Evolutionary conservation across 2,113 vertebrate genomes (phyloP).

Genomic region (Scomber japonicus): DNA sequence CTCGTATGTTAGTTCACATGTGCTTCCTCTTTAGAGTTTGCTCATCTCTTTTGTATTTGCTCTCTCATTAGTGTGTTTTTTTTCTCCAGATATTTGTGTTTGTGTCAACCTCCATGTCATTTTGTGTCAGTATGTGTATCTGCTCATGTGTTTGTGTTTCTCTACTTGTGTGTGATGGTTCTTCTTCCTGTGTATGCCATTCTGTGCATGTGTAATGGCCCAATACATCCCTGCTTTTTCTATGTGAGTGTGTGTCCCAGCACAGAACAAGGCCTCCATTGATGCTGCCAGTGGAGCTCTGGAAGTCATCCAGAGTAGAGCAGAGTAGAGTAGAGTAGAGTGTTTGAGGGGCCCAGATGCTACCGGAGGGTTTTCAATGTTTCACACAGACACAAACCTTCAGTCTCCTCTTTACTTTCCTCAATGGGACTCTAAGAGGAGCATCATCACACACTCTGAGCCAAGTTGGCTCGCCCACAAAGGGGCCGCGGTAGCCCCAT

Average conservation of each 20-base stretch:
- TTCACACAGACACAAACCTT: constrained; percentile 70
- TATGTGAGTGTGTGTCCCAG: constrained; percentile 5
- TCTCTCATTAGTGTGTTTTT: too few species aligned
- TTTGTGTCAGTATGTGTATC: too few species aligned
- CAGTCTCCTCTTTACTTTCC: constrained; percentile 60
- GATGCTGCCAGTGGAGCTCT: constrained; percentile 46
- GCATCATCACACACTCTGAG: constrained; percentile 50
- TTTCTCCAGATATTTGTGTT: not conserved
- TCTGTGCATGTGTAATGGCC: not conserved
- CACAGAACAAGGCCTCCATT: constrained; percentile 72
- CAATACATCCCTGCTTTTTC: not conserved
- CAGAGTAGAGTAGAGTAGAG: constrained; percentile 31
- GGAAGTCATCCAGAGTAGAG: constrained; percentile 65
- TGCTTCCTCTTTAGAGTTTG: not conserved
- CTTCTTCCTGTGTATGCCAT: too few species aligned
- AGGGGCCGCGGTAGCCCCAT: constrained; percentile 40
- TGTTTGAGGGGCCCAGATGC: constrained; percentile 43
- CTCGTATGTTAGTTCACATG: not conserved
- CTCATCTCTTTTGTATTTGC: not conserved
- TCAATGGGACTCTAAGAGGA: constrained; percentile 63
- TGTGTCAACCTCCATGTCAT: not conserved
- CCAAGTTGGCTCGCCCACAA: constrained; percentile 69
- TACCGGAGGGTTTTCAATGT: constrained; percentile 34
- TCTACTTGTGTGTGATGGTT: not conserved
- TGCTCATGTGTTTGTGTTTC: not conserved